A percentile compares a stretch with the other conserved stretches of the same genome.
These are phyloP conservation scores for Struthio camelus DNA, from an alignment of 2,113 vertebrate genomes.

Conservation along the genomic window DNA sequence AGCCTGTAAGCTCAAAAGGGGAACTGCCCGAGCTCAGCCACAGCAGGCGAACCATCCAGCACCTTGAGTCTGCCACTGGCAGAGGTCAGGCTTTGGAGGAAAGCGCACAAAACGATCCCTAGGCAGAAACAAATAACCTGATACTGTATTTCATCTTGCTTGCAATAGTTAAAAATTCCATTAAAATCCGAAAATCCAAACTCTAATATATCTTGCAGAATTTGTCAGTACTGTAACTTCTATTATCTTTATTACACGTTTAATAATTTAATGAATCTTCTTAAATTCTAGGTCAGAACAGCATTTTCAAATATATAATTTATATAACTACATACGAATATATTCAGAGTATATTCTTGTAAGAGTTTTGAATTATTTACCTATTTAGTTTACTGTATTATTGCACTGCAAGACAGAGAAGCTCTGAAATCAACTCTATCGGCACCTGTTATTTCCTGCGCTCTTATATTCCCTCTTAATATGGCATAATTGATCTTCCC, in stretches of 20 bases:
- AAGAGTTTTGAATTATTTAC: not conserved
- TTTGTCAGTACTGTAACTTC: not conserved
- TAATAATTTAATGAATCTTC: not conserved
- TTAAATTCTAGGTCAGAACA: not conserved
- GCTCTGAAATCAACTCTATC: not conserved
- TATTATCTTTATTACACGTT: not conserved
- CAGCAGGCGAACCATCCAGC: rapidly evolving
- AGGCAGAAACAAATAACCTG: not conserved
- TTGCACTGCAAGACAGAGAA: not conserved
- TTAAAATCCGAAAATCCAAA: not conserved
- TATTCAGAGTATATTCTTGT: not conserved
- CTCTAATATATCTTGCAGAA: not conserved
- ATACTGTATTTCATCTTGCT: not conserved
- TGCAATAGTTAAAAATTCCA: not conserved
- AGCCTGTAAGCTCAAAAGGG: not conserved
- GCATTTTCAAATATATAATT: not conserved
- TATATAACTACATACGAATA: not conserved
- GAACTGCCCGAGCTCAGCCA: not conserved
- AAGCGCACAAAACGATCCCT: not conserved
- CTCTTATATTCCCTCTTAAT: not conserved
- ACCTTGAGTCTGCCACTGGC: not conserved
- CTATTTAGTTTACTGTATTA: not conserved
- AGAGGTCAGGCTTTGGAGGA: not conserved
- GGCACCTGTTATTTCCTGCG: not conserved
- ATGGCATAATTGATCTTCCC: not conserved